phyloP scores from a whole-genome alignment of 2,797 vertebrate species.

The Crocidura indochinensis region DNA sequence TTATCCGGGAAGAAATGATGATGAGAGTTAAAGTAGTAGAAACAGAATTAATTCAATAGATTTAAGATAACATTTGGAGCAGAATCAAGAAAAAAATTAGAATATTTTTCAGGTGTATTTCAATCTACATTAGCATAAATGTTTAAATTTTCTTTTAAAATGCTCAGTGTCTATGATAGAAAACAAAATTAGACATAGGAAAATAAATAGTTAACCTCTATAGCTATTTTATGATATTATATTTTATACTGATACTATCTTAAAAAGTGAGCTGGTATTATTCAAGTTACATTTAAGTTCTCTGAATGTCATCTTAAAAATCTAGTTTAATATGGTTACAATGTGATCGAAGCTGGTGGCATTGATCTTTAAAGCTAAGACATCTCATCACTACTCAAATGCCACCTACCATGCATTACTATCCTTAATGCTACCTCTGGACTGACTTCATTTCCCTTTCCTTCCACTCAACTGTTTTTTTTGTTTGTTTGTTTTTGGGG shows the following conservation, averaged over 20 bases:
- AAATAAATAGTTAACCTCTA: not conserved
- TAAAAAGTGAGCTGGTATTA: not conserved
- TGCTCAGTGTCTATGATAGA: not conserved
- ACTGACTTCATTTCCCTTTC: too few species aligned
- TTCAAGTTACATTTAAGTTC: not conserved
- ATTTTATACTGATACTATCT: not conserved
- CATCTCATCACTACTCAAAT: too few species aligned
- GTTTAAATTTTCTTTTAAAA: slow-evolving; percentile 13
- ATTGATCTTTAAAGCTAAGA: too few species aligned
- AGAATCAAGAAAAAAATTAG: not conserved
- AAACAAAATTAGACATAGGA: not conserved
- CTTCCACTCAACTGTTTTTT: too few species aligned
- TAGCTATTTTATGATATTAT: not conserved
- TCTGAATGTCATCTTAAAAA: not conserved
- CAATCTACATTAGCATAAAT: not conserved
- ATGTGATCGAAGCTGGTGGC: too few species aligned
- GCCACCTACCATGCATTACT: too few species aligned
- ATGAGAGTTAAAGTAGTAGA: not conserved
- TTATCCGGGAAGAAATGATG: slow-evolving; percentile 16
- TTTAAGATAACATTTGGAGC: not conserved
- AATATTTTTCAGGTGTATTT: not conserved
- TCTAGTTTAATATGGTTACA: too few species aligned
- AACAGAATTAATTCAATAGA: slow-evolving; percentile 11
- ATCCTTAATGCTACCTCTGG: too few species aligned
- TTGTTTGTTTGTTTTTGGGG: too few species aligned